Conservation (phyloP, 2,888 invertebrate species). For the Ichneumon xanthorius region DNA sequence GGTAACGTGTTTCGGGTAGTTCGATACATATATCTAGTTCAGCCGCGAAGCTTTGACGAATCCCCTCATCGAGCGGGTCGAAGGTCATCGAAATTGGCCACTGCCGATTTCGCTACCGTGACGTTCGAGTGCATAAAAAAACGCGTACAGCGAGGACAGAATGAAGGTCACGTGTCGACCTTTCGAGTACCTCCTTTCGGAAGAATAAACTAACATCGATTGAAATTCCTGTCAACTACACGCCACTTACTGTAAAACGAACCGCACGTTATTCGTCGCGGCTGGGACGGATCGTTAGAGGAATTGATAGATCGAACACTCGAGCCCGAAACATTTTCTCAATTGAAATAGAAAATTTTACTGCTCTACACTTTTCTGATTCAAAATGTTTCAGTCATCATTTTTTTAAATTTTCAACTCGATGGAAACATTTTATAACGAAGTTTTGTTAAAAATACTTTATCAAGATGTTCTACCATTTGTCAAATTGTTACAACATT, state of each 20-base stretch:
- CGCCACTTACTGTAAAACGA: not conserved
- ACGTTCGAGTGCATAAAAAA: slow-evolving; percentile 1
- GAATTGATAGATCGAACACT: no score
- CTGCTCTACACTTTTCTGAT: no score
- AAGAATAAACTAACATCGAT: not conserved
- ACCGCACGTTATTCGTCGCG: no score
- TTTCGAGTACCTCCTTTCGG: not conserved
- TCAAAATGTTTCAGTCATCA: no score
- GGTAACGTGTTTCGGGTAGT: slow-evolving; percentile 34
- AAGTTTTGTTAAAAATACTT: no score
- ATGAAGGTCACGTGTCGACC: slow-evolving; percentile 5
- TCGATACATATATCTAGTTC: slow-evolving; percentile 9
- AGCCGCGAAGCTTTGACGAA: not conserved
- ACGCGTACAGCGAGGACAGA: not conserved
- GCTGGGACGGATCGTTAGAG: no score
- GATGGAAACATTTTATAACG: no score
- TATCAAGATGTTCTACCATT: no score
- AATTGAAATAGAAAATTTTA: no score
- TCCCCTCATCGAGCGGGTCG: not conserved
- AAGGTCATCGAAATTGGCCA: slow-evolving; percentile 15
- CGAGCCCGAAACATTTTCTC: no score
- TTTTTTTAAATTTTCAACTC: no score
- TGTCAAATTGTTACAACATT: no score
- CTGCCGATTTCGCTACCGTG: not conserved
- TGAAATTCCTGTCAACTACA: not conserved